These are phyloP conservation scores for Eurosta solidaginis DNA, from an alignment of 1,140 invertebrate species.

Conservation along the genomic window DNA sequence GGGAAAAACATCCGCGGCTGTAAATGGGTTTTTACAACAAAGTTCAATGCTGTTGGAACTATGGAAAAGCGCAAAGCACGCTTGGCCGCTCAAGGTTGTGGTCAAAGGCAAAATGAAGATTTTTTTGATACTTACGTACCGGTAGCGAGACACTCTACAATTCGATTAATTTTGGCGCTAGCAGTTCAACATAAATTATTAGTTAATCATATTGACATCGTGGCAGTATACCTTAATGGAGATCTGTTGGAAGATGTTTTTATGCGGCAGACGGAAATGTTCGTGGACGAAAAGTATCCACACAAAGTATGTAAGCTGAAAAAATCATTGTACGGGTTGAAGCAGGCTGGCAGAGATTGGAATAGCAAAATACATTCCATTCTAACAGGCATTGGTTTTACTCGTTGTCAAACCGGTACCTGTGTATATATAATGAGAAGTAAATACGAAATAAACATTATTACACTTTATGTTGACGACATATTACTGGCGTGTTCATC, in stretches of 20 bases:
- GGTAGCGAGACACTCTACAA: too few relatives aligned
- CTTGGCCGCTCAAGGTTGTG: conserved; percentile 55
- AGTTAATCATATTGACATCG: too few relatives aligned
- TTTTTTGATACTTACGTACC: conserved; percentile 58
- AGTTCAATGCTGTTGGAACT: conserved; percentile 32
- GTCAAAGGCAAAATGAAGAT: conserved; percentile 50
- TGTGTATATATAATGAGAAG: conserved; percentile 20
- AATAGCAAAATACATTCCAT: conserved; percentile 41
- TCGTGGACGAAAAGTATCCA: too few relatives aligned
- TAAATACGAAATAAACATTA: not conserved
- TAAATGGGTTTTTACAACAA: conserved; percentile 42
- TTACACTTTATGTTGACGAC: conserved; percentile 41
- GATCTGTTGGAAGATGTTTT: too few relatives aligned
- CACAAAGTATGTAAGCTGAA: conserved; percentile 33
- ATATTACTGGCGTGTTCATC: conserved; percentile 39
- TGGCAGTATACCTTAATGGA: too few relatives aligned
- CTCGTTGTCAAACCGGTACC: conserved; percentile 35
- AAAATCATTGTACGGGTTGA: conserved; percentile 48
- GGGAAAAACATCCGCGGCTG: conserved; percentile 34
- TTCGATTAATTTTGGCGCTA: too few relatives aligned
- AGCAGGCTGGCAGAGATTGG: conserved; percentile 45
- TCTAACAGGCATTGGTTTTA: conserved; percentile 36
- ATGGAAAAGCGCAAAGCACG: conserved; percentile 35
- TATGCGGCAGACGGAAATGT: too few relatives aligned
- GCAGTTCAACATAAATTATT: too few relatives aligned